Evolutionary conservation across 2,888 invertebrate genomes (phyloP).

Genomic region (Rhagonycha lutea): DNA sequence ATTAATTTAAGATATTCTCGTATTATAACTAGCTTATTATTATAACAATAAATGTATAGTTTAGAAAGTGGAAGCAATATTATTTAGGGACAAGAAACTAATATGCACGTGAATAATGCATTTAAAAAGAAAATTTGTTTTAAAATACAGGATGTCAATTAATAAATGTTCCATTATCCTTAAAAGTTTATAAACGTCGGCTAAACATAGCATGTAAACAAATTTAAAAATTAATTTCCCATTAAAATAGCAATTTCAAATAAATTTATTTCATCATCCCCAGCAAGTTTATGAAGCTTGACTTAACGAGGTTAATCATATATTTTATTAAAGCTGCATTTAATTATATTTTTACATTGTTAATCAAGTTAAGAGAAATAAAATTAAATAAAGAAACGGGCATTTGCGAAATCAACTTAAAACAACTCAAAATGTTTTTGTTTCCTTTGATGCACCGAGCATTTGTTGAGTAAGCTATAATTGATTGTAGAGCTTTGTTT

Average conservation of each 20-base stretch:
- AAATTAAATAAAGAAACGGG: not conserved
- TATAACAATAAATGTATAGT: not conserved
- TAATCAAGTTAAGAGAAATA: not conserved
- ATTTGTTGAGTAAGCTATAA: constrained; percentile 9
- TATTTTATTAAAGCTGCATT: not conserved
- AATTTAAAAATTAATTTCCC: not conserved
- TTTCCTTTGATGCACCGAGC: constrained; percentile 10
- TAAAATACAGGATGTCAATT: not conserved
- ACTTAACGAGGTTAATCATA: not conserved
- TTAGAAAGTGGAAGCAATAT: not conserved
- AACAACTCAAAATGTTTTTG: not conserved
- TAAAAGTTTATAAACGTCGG: not conserved
- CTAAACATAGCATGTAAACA: not conserved
- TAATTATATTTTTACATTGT: not conserved
- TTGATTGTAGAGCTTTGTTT: constrained; percentile 17
- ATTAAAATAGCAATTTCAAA: not conserved
- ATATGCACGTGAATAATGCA: not conserved
- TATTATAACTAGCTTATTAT: not conserved
- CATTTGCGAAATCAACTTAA: not conserved
- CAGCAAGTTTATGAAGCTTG: not conserved
- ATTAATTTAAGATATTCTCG: not conserved
- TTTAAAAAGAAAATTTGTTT: not conserved
- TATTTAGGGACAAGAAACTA: not conserved
- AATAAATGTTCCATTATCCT: not conserved
- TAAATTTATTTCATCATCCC: not conserved